phyloP scores from a whole-genome alignment of 2,113 vertebrate species.

The Acinonyx jubatus region DNA sequence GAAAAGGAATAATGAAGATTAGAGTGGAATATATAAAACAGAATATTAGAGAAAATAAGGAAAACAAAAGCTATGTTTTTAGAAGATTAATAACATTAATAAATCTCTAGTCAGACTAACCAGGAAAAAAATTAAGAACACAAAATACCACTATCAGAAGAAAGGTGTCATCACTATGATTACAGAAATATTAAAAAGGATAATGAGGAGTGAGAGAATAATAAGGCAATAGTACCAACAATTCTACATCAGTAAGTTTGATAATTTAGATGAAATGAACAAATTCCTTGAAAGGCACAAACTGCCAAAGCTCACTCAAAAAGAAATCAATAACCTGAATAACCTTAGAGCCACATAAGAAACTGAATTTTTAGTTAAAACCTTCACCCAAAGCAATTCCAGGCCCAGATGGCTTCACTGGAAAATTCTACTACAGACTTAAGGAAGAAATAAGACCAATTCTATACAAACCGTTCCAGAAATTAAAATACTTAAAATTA shows the following conservation, averaged over 20 bases:
- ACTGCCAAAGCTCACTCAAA: not conserved
- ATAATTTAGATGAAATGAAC: not conserved
- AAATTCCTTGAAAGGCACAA: not conserved
- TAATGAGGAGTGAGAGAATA: not conserved
- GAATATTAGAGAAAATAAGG: not conserved
- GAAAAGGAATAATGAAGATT: not conserved
- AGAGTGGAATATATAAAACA: not conserved
- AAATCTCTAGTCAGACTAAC: not conserved
- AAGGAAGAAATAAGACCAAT: not conserved
- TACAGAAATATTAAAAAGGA: not conserved
- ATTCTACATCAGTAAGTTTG: not conserved
- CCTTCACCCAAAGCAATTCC: not conserved
- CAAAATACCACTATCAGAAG: not conserved
- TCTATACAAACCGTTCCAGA: not conserved
- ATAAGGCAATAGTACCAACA: not conserved
- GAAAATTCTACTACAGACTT: not conserved
- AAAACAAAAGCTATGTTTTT: not conserved
- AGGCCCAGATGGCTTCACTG: not conserved
- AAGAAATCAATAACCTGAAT: not conserved
- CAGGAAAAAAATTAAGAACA: not conserved
- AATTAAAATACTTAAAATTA: not conserved
- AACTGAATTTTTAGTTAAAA: not conserved
- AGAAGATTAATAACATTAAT: not conserved
- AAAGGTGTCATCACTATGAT: not conserved
- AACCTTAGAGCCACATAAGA: not conserved